Evolutionary conservation across 2,888 invertebrate species (phyloP).

Genomic region (Drosophila atripex): DNA sequence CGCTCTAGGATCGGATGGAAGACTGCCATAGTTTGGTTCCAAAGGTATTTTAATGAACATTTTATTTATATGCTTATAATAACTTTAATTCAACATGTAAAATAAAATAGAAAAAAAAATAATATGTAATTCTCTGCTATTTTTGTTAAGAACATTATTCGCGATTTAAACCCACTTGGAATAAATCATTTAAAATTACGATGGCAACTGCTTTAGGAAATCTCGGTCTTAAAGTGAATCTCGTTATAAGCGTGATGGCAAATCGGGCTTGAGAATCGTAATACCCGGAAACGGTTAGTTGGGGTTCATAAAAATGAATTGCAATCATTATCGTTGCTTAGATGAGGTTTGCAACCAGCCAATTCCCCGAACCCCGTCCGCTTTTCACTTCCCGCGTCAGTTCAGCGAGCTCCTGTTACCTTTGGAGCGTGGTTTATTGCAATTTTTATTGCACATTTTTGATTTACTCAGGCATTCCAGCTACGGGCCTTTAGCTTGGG

Average conservation of each 20-base stretch:
- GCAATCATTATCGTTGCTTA: constrained; percentile 80
- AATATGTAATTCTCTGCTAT: not conserved
- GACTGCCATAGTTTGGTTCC: no score
- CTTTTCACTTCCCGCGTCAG: not conserved
- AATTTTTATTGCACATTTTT: constrained; percentile 73
- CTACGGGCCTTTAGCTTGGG: constrained; percentile 17
- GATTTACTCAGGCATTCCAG: constrained; percentile 56
- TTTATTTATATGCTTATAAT: no score
- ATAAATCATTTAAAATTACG: constrained; percentile 11
- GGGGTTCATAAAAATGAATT: constrained; percentile 70
- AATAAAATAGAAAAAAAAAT: not conserved
- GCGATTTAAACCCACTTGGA: constrained; percentile 19
- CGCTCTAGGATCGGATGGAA: no score
- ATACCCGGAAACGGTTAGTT: constrained; percentile 67
- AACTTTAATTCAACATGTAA: no score
- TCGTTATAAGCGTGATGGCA: constrained; percentile 62
- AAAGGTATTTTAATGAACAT: no score
- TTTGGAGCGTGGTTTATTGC: constrained; percentile 56
- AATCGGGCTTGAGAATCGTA: constrained; percentile 61
- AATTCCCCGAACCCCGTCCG: not conserved
- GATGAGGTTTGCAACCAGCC: constrained; percentile 55
- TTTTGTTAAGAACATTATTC: constrained; percentile 3
- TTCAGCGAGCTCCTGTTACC: constrained; percentile 21
- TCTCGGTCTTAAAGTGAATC: constrained; percentile 32
- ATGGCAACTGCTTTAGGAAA: constrained; percentile 3